A percentile compares a stretch with the other conserved stretches of the same genome.
Conservation (phyloP, 2,797 vertebrate species). For the Monodelphis domestica region DNA sequence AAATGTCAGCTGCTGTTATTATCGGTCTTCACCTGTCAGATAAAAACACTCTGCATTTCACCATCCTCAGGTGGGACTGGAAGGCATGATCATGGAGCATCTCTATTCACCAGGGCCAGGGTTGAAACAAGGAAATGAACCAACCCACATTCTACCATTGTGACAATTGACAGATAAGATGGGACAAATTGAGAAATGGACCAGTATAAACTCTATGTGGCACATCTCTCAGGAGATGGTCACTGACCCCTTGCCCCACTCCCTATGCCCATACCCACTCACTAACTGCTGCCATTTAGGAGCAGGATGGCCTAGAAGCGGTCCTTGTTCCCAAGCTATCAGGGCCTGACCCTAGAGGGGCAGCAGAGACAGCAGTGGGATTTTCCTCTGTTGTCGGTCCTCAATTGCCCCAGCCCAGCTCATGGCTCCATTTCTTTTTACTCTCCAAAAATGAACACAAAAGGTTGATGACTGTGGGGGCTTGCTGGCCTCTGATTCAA, state of each 20-base stretch:
- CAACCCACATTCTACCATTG: not conserved
- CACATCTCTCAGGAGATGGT: not conserved
- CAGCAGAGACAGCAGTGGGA: not conserved
- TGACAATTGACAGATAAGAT: not conserved
- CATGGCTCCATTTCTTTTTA: not conserved
- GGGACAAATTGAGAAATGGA: not conserved
- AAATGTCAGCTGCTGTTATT: not conserved
- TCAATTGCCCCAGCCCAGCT: not conserved
- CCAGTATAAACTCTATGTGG: rapidly evolving
- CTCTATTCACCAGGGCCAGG: not conserved
- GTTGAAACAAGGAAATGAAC: not conserved
- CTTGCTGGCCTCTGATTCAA: not conserved
- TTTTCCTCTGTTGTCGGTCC: not conserved
- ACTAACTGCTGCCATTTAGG: not conserved
- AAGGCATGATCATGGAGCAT: not conserved
- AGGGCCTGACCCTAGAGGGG: not conserved
- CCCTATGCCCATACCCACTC: too few relatives aligned
- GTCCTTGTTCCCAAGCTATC: not conserved
- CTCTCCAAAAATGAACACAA: not conserved
- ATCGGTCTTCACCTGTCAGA: not conserved
- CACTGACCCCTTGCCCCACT: not conserved
- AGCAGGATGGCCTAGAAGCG: not conserved
- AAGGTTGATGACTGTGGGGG: not conserved
- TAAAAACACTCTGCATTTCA: not conserved
- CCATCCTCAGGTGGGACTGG: not conserved